Base-by-base conservation (phyloP, 1,140 invertebrate species). In the Harlomillsia oculata region DNA sequence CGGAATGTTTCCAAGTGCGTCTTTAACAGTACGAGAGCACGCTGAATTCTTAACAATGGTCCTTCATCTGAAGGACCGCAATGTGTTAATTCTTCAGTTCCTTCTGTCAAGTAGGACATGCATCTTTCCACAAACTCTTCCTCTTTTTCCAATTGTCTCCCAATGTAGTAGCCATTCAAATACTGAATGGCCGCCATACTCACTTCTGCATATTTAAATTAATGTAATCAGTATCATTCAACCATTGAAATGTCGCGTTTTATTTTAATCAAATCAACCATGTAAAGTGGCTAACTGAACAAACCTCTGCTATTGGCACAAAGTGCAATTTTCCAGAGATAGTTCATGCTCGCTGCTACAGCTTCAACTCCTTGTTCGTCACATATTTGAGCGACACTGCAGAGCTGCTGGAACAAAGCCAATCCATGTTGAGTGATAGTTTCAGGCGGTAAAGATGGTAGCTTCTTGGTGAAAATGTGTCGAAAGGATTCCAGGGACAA, bases 131-230 rank as follows among this genome's bases (percentile, higher is more conserved):
- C 84, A 71, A 96, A 95, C 68, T 94, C 89, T 55, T 87, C 84
- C 70, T 95, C 90, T 61, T 89, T 83, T 52, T 89, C 86, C 23
- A 94, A 68, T 70, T 89, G 85, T 60, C 87, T 82, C 23, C 87
- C 87, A 78, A 94, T 90, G 71, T 94, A 96, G 67, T 89, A 92
- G 65, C 82, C 83, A 69, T 94, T 95, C 29, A 95, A 75, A 68
- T 91, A 91, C 67, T 94, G 88, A 55, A 94, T 95, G 1, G 91
- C 89, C 5, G 89, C 84, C 80, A 93, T 84, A 58, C 88, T 93
- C 0, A 95, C 91, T 70, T 95, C 89, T 75, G 66, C 16, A 44
- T 25, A 44, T 44, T 6, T 23, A 43, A 21, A 43, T 23, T 6
- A 16, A 5, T 6, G n/a, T 6, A 4, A 39, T 4, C n/a, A 39